Evolutionary conservation across 2,797 vertebrate genomes (phyloP), one percentile per base, ranked within the genome.

Genomic region (Xenops minutus): DNA sequence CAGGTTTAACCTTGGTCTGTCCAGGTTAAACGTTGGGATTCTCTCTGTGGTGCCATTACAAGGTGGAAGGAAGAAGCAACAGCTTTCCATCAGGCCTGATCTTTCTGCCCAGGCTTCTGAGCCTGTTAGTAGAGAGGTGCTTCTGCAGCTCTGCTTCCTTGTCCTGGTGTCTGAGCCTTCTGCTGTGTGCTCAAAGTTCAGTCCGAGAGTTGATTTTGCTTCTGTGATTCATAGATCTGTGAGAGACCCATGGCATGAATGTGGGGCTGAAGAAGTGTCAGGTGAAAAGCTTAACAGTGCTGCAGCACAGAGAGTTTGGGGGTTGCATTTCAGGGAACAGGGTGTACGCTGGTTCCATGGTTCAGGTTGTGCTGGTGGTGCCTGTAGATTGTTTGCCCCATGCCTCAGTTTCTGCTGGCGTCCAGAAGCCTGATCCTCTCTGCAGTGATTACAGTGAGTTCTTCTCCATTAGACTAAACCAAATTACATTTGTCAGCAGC

Each of bases 341-440:
- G 12, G 77, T 43, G 64, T 59, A 61, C 41, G 9, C 30, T 78
- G 34, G 16, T 29, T 2, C 54, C 29, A 62, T 61, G 61, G 12
- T 37, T 80, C 49, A 39, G 36, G 20, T 59, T 75, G 23, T 66
- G 44, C 34, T 80, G 32, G 17, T 88, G 49, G n/a, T 77, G 54
- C 54, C 27, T 88, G 56, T 27, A 58, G 34, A 32, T 44, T 66
- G n/a, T 43, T 56, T 67, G 63, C n/a, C 48, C 5, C 15, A 2
- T 0, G 2, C 32, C 77, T 51, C 27, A 13, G 18, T 71, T 91
- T 73, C 51, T 89, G 27, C 32, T 72, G 61, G 18, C 64, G 52
- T 8, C 52, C 15, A 4, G 41, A 39, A 64, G 30, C 30, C 44
- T 0, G 0, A 1, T 77, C 37, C 29, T 29, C 20, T 9, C 69